phyloP scores from a whole-genome alignment of 2,888 invertebrate genomes.

The Agrochola lota region DNA sequence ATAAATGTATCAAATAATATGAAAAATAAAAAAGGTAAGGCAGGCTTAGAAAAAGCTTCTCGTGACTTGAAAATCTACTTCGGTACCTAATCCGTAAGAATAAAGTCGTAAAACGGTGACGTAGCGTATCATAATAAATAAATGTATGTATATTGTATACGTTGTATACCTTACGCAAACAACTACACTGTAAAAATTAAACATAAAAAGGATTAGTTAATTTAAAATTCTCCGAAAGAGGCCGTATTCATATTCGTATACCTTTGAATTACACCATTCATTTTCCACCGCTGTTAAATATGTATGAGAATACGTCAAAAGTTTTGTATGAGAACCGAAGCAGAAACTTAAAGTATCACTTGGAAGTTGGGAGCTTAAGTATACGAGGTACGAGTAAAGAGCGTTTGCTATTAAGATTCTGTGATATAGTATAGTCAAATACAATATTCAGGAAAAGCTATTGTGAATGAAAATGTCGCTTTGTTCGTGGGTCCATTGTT shows the following conservation, averaged over 20 bases:
- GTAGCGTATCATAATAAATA: background rate
- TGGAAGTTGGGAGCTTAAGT: slow-evolving; percentile 61
- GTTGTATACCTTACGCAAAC: background rate
- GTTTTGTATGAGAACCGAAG: slow-evolving; percentile 74
- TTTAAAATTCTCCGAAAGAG: slow-evolving; percentile 67
- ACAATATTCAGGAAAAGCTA: slow-evolving; percentile 88
- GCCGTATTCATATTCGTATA: slow-evolving; percentile 65
- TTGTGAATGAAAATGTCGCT: slow-evolving; percentile 86
- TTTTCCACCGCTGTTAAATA: slow-evolving; percentile 78
- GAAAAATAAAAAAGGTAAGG: background rate
- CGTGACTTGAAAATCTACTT: background rate
- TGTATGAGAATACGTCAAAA: slow-evolving; percentile 81
- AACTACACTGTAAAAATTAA: slow-evolving; percentile 47
- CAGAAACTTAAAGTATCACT: slow-evolving; percentile 77
- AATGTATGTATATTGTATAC: background rate
- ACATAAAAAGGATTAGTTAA: slow-evolving; percentile 58
- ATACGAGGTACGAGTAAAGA: slow-evolving; percentile 72
- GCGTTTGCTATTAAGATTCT: slow-evolving; percentile 77
- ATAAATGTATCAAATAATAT: background rate
- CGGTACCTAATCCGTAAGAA: background rate
- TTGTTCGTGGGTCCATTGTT: slow-evolving; percentile 85
- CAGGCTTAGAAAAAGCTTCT: background rate
- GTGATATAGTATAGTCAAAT: slow-evolving; percentile 85
- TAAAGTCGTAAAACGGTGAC: background rate
- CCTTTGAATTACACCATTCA: slow-evolving; percentile 74